Conservation (phyloP, 30 jellyfish, hydroid and myxozoan genomes). For the Hydractinia echinata region DNA sequence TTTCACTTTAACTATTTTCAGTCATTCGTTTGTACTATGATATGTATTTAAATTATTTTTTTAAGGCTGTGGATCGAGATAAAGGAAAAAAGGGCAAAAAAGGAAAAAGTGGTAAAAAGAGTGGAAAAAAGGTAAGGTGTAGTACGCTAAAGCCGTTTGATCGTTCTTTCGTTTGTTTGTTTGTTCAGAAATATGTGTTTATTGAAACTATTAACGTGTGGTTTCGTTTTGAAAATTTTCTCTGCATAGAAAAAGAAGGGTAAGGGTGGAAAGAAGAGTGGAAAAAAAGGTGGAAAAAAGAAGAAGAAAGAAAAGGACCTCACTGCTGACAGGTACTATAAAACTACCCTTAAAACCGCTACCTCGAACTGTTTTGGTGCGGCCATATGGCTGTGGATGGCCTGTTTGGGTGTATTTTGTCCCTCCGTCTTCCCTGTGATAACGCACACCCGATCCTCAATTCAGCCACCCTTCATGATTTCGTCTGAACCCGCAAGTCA, state of each 20-base stretch:
- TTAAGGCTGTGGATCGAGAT: slow-evolving; percentile 93
- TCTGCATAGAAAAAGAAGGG: not conserved
- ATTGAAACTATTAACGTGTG: too few relatives aligned
- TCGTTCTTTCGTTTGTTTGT: too few relatives aligned
- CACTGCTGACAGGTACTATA: slow-evolving; percentile 83
- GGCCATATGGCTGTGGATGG: too few relatives aligned
- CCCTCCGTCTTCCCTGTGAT: too few relatives aligned
- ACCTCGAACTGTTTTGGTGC: not conserved
- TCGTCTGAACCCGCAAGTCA: not conserved
- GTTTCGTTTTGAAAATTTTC: too few relatives aligned
- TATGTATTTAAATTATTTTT: not conserved
- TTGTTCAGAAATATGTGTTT: too few relatives aligned
- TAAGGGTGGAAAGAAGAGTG: slow-evolving; percentile 77
- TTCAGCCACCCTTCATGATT: not conserved
- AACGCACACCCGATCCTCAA: too few relatives aligned
- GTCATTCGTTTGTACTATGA: not conserved
- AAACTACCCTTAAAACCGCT: not conserved
- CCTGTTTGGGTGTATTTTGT: too few relatives aligned
- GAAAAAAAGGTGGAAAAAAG: slow-evolving; percentile 70
- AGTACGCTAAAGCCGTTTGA: too few relatives aligned
- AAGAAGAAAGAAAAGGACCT: slow-evolving; percentile 88
- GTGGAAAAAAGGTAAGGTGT: slow-evolving; percentile 73
- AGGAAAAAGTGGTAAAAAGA: slow-evolving; percentile 85
- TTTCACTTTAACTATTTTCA: not conserved
- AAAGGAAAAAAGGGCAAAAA: slow-evolving; percentile 86